A percentile compares a stretch with the other conserved stretches of the same genome.
phyloP scores from a whole-genome alignment of 2,113 vertebrate species.

The Colaptes auratus region DNA sequence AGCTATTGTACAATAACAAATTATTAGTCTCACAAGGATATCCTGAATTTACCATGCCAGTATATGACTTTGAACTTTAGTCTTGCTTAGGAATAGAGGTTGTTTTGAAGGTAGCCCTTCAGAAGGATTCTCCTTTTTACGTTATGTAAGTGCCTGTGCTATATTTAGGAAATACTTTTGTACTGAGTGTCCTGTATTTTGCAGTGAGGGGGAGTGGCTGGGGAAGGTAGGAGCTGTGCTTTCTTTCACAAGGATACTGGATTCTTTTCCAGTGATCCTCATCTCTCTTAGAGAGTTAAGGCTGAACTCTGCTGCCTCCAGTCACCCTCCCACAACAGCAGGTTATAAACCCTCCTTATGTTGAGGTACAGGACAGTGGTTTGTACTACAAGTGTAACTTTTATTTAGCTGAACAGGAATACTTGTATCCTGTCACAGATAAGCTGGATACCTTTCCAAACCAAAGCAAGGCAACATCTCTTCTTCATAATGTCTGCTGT shows the following conservation, averaged over 20 bases:
- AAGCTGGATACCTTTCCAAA: not conserved
- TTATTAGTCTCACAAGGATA: conserved; percentile 12
- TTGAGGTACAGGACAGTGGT: not conserved
- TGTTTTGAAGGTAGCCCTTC: conserved; percentile 25
- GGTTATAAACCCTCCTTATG: not conserved
- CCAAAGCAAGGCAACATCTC: not conserved
- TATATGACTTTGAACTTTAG: not conserved
- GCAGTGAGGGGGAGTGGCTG: not conserved
- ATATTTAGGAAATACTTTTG: conserved; percentile 58
- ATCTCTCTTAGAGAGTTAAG: not conserved
- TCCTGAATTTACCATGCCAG: conserved; percentile 3
- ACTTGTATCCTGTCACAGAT: not conserved
- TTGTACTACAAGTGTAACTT: not conserved
- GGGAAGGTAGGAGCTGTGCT: not conserved
- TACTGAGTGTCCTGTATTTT: conserved; percentile 21
- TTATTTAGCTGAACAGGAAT: not conserved
- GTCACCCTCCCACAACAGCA: not conserved
- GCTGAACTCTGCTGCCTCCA: not conserved
- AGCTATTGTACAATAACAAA: not conserved
- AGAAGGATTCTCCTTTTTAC: conserved; percentile 54
- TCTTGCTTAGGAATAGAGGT: not conserved
- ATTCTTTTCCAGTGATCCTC: not conserved
- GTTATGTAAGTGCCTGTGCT: not conserved
- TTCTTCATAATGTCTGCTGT: not conserved
- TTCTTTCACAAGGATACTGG: not conserved